Base-by-base conservation (phyloP, 2,113 vertebrate genomes). In the Zootoca vivipara region DNA sequence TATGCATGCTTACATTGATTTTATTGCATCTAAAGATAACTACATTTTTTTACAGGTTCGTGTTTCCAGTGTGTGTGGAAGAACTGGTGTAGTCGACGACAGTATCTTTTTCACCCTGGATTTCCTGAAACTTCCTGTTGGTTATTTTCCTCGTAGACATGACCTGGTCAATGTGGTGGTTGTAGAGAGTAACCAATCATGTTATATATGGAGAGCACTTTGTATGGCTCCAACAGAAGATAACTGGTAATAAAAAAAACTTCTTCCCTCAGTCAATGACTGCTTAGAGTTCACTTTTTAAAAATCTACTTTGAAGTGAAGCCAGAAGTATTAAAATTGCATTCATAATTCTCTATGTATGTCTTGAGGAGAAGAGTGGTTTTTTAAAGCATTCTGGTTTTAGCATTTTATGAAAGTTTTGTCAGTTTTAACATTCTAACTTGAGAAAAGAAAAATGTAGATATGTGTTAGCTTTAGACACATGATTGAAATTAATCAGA, bases 111-210 rank as follows among this genome's bases (percentile, higher is more conserved):
- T 99, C 95, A 97, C 94, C 93, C 87, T 98, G 96, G 97, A 98
- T 93, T 98, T 97, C 6, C 10, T 99, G 93, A 96, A 94, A 35
- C 95, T 99, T 78, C 98, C 98, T 1, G 87, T 95, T 24, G 88
- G 96, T 20, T 99, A 98, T 67, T 82, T 87, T 38, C 99, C 99
- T 1, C 56, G 35, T 1, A 93, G 72, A 13, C 91, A 96, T 2
- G 97, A 99, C 40, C 4, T 98, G 30, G 98, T 99, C 92, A 98
- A 96, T 67, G 69, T 97, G 0, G 95, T 99, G 73, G 97, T 98
- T 90, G 97, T 99, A 93, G 99, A 99, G 93, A 99, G 98, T 96
- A 98, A 87, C 93, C 99, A 99, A 95, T 99, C 98, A 0, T 96
- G 98, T 79, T 99, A 98, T 64, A 52, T 95, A 82, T 99, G 99